Percentiles rank a stretch among this genome's conserved stretches.
Evolutionary conservation across 2,113 vertebrate genomes (phyloP).

Genomic region (Regulus satrapa): DNA sequence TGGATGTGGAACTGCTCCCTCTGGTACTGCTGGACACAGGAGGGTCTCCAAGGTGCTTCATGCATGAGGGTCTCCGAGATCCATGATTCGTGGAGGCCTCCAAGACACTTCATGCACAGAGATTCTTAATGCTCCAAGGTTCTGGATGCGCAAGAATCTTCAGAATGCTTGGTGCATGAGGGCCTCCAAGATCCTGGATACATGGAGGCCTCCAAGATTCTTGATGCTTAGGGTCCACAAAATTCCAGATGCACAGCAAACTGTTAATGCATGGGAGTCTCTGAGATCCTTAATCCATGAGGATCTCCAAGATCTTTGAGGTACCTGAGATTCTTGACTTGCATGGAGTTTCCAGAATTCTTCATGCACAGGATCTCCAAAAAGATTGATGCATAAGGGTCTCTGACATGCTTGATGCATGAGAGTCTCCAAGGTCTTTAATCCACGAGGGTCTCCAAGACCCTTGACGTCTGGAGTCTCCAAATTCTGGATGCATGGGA

Average conservation of each 20-base stretch:
- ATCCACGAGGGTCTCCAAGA: fast-evolving
- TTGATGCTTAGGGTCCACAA: background rate
- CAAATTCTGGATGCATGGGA: fast-evolving
- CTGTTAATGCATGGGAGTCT: fast-evolving
- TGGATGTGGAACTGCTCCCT: background rate
- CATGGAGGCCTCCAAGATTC: fast-evolving
- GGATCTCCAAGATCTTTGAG: background rate
- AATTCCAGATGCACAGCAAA: fast-evolving
- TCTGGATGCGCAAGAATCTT: background rate
- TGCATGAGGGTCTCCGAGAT: background rate
- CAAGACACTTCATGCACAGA: fast-evolving
- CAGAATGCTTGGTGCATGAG: background rate
- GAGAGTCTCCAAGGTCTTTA: fast-evolving
- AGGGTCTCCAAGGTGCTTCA: background rate
- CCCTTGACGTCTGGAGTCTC: fast-evolving
- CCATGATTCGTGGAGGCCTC: background rate
- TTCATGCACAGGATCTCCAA: background rate
- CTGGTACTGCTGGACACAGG: background rate
- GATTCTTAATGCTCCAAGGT: background rate
- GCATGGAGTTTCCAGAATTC: fast-evolving
- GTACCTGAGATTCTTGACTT: background rate
- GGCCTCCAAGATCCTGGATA: background rate
- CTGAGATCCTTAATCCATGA: background rate
- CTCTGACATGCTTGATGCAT: fast-evolving
- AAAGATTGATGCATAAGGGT: fast-evolving